Evolutionary conservation across 37 sponge, comb jelly and placozoan genomes (phyloP).

Genomic region (Bolinopsis microptera): DNA sequence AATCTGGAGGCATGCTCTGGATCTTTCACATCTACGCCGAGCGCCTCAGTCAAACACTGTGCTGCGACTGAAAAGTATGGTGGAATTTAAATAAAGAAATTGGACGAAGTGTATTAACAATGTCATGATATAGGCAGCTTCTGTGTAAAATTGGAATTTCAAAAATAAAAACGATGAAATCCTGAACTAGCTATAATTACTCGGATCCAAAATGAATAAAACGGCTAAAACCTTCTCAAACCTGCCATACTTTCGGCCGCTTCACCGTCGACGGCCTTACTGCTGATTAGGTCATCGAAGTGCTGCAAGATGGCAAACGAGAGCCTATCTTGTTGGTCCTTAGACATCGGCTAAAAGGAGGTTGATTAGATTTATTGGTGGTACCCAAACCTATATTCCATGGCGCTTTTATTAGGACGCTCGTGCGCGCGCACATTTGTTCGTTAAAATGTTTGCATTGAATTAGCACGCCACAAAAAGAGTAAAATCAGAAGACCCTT

Average conservation of each 20-base stretch:
- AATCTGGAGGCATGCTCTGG: not conserved
- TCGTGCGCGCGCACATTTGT: slow-evolving; percentile 65
- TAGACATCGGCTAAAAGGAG: slow-evolving; percentile 15
- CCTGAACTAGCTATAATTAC: too few relatives aligned
- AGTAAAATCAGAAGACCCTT: slow-evolving; percentile 38
- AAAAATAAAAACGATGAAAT: too few relatives aligned
- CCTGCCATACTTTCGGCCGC: slow-evolving; percentile 65
- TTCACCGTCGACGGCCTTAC: not conserved
- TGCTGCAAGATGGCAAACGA: slow-evolving; percentile 14
- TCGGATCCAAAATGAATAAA: too few relatives aligned
- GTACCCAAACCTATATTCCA: not conserved
- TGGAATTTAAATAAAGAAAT: too few relatives aligned
- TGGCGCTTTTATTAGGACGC: not conserved
- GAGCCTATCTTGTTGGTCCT: slow-evolving; percentile 57
- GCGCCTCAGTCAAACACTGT: slow-evolving; percentile 39
- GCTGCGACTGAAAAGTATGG: slow-evolving; percentile 27
- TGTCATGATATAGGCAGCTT: too few relatives aligned
- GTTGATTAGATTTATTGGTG: not conserved
- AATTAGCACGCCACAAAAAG: not conserved
- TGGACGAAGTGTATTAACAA: too few relatives aligned
- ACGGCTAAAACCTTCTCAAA: slow-evolving; percentile 52
- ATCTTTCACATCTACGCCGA: slow-evolving; percentile 40
- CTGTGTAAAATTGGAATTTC: too few relatives aligned
- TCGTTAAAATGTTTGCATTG: slow-evolving; percentile 53
- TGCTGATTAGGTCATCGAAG: not conserved